Base-by-base conservation (phyloP, 1,140 invertebrate genomes). In the Ladona fulva region DNA sequence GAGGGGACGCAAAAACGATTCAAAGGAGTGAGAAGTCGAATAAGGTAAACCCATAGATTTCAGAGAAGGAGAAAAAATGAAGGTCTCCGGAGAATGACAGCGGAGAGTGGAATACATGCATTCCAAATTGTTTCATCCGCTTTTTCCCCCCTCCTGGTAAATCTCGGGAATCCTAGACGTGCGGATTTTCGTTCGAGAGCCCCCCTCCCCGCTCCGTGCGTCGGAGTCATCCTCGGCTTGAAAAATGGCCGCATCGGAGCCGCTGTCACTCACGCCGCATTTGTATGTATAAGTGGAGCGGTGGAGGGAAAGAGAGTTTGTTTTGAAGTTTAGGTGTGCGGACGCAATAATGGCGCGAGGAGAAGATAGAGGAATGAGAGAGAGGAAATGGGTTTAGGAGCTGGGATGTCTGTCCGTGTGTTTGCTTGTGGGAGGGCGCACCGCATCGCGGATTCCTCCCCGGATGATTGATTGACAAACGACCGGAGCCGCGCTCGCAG, bases 381-480 rank as follows among this genome's bases (percentile, higher is more conserved):
- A 22, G 52, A 66, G 52, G n/a, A 22, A 19, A 66, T 22, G 52
- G 52, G 52, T 19, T 1, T 19, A 66, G n/a, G 52, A 66, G 3
- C 52, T 66, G 52, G 52, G 12, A 22, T 12, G 14, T 22, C 16
- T 66, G 52, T 66, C 14, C 1, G 44, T 10, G 44, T 10, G 44
- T 10, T 52, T 10, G 44, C 44, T 10, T 10, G 52, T 66, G 3
- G 3, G 52, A 66, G 52, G 52, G 52, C 52, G n/a, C 10, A 52
- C 44, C 44, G 44, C 44, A 52, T 52, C 44, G 44, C 52, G 1
- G 52, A 12, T 66, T 66, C 52, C 52, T 66, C n/a, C 12, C n/a
- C 52, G 52, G 52, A 66, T 66, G 52, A 66, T 66, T 66, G 52
- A 66, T 66, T 66, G 52, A 66, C 52, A 12, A 66, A 66, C 52